A percentile compares a stretch with the other conserved stretches of the same genome.
Evolutionary conservation across 2,113 vertebrate species (phyloP).

Genomic region (Xiphophorus maculatus): DNA sequence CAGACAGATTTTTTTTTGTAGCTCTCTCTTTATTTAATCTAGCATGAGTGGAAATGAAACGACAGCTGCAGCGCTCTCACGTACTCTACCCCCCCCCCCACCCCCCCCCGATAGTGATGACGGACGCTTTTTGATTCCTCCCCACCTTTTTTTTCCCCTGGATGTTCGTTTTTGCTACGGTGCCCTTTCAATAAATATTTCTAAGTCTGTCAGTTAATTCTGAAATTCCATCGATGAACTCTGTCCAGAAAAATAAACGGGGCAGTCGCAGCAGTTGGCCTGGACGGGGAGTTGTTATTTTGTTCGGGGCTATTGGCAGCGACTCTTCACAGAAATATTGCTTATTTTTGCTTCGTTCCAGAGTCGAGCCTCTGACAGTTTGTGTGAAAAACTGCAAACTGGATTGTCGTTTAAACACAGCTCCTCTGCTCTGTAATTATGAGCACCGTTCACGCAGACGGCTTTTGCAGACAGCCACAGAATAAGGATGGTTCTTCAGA

Average conservation of each 20-base stretch:
- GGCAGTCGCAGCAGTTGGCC: constrained; percentile 70
- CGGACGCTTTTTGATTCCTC: constrained; percentile 72
- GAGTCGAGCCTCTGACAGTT: constrained; percentile 77
- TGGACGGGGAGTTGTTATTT: constrained; percentile 75
- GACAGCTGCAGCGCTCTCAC: constrained; percentile 56
- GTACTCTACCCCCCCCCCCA: background rate
- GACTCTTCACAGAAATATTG: constrained; percentile 70
- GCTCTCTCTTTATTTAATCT: constrained; percentile 69
- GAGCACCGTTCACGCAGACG: constrained; percentile 60
- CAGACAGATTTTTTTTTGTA: constrained; percentile 21
- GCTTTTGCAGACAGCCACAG: constrained; percentile 53
- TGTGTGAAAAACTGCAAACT: constrained; percentile 78
- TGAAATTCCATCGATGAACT: constrained; percentile 80
- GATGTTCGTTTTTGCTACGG: constrained; percentile 73
- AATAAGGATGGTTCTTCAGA: constrained; percentile 51
- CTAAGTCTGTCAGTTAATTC: constrained; percentile 83
- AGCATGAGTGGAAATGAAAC: constrained; percentile 56
- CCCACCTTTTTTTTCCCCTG: constrained; percentile 10
- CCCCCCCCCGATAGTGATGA: constrained; percentile 53
- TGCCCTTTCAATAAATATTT: constrained; percentile 83
- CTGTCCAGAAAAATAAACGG: constrained; percentile 83
- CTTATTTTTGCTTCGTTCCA: constrained; percentile 81
- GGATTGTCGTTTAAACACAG: constrained; percentile 72
- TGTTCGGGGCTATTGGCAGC: constrained; percentile 72
- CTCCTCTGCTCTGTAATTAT: constrained; percentile 70